These are phyloP conservation scores for zebrafish (Danio rerio) DNA, from an alignment of 2,113 vertebrate species.

Conservation along the genomic window GRCz12tu NC_133185.1:15543001-15543500, in stretches of 20 bases:
- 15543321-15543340: too few species aligned
- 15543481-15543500: too few species aligned
- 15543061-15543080: slow-evolving; percentile 6
- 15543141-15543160: slow-evolving; percentile 30
- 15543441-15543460: too few species aligned
- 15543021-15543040: slow-evolving; percentile 27
- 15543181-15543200: slow-evolving; percentile 46
- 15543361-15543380: too few species aligned
- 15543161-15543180: slow-evolving; percentile 37
- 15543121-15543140: slow-evolving; percentile 7
- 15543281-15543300: neutral
- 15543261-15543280: neutral
- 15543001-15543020: slow-evolving; percentile 61
- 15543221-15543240: slow-evolving; percentile 32
- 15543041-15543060: neutral
- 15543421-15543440: too few species aligned
- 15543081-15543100: neutral
- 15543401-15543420: too few species aligned
- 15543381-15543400: too few species aligned
- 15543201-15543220: slow-evolving; percentile 31
- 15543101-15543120: slow-evolving; percentile 47
- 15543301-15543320: too few species aligned
- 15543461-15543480: too few species aligned
- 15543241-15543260: neutral
- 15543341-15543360: too few species aligned